A percentile compares a stretch with the other conserved stretches of the same genome.
Conservation (phyloP, 2,888 invertebrate genomes). For the Drosophila mimica region DNA sequence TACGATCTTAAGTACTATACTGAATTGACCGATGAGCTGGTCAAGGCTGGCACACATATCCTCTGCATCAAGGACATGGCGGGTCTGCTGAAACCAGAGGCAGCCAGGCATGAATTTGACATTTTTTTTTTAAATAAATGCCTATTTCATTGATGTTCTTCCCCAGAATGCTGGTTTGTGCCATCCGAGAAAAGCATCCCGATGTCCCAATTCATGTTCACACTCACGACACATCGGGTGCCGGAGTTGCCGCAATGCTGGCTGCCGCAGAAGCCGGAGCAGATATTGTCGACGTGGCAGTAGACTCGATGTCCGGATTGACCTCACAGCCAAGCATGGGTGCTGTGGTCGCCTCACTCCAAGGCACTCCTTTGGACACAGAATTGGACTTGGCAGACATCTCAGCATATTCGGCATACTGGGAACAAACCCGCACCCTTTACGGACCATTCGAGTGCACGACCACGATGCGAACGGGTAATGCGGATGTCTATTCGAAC, state of each 20-base stretch:
- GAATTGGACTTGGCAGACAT: slow-evolving; percentile 91
- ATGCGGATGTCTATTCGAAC: slow-evolving; percentile 98
- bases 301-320: slow-evolving; percentile 99
- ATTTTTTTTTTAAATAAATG: not conserved
- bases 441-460: slow-evolving; percentile 99
- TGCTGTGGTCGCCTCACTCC: slow-evolving; percentile 96
- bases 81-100: slow-evolving; percentile 95
- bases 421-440: slow-evolving; percentile 98
- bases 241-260: slow-evolving; percentile 97
- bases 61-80: slow-evolving; percentile 99
- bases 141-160: not conserved
- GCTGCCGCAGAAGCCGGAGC: slow-evolving; percentile 97
- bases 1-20: slow-evolving; percentile 98
- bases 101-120: slow-evolving; percentile 89
- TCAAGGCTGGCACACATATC: slow-evolving; percentile 98
- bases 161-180: slow-evolving; percentile 90
- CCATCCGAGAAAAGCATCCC: slow-evolving; percentile 96
- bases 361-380: slow-evolving; percentile 86
- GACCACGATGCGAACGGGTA: slow-evolving; percentile 99
- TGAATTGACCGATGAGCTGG: slow-evolving; percentile 96
- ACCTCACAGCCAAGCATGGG: slow-evolving; percentile 99
- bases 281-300: slow-evolving; percentile 98
- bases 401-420: slow-evolving; percentile 98
- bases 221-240: slow-evolving; percentile 99
- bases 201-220: slow-evolving; percentile 99